Evolutionary conservation across 1,140 invertebrate species (phyloP), one percentile per base, ranked within the genome.

Genomic region (Kradibia gibbosae): DNA sequence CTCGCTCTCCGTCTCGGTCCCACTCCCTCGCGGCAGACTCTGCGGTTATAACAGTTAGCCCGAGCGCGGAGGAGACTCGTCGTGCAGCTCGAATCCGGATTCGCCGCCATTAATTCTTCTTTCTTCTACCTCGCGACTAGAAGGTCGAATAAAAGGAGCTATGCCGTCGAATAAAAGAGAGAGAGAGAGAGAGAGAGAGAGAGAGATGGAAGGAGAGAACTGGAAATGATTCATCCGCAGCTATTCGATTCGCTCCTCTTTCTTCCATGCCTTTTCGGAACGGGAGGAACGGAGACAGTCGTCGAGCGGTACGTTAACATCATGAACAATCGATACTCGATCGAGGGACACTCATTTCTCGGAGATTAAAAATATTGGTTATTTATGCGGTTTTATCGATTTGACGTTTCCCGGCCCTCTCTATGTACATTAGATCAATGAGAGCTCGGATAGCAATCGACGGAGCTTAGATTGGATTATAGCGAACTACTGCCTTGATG

Each of bases 61-160:
- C 78, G 70, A 31, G n/a, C 45, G 8, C 57, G 55, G 57, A 45
- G 39, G 78, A 72, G 83, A 84, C 84, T 83, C 84, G 85, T 85
- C 83, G 73, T 83, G 72, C 84, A 83, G 84, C 84, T 84, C 80
- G 80, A 85, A 85, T 84, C 82, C 84, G 84, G 84, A 86, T 85
- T 85, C 85, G 84, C 25, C 71, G 55, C 55, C 45, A 22, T 22
- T 73, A 60, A 55, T 60, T 53, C 55, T 62, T 76, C 53, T 55
- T 42, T 76, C 74, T 62, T 82, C 83, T 72, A 82, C 1, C 71
- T 74, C 53, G 31, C 48, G 50, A 53, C 81, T 81, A 83, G 78
- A 85, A 86, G 85, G 84, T 85, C 83, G 83, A 73, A 76, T 34
- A 17, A 67, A 22, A 39, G 20, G 62, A 67, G 62, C 8, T 36